Evolutionary conservation across 2,888 invertebrate genomes (phyloP).

Genomic region (Chromoteleia sp.): DNA sequence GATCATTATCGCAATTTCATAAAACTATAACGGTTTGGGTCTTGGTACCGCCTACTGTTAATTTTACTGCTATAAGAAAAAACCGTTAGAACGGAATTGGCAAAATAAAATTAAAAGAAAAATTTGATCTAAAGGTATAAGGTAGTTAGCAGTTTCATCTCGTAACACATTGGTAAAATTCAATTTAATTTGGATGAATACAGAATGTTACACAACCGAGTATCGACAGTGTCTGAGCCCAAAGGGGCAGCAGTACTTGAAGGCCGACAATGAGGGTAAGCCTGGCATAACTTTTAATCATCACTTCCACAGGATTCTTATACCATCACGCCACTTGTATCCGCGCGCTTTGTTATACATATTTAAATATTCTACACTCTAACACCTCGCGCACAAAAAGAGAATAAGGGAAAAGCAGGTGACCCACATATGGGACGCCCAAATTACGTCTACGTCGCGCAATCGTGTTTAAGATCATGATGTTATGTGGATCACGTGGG

Average conservation of each 20-base stretch:
- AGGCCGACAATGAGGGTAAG: conserved; percentile 94
- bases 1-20: not conserved
- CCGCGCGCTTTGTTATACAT: conserved; percentile 69
- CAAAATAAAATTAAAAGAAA: conserved; percentile 26
- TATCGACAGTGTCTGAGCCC: conserved; percentile 91
- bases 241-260: conserved; percentile 93
- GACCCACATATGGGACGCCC: conserved; percentile 32
- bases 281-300: conserved; percentile 83
- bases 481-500: conserved; percentile 30
- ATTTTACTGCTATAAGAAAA: conserved; percentile 21
- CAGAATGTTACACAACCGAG: conserved; percentile 88
- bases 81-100: conserved; percentile 1
- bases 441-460: conserved; percentile 25
- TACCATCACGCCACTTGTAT: conserved; percentile 76
- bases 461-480: not conserved
- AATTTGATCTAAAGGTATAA: conserved; percentile 61
- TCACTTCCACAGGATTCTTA: conserved; percentile 82
- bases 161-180: conserved; percentile 70
- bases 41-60: not conserved
- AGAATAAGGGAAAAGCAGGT: conserved; percentile 51
- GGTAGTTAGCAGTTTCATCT: conserved; percentile 55
- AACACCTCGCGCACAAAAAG: conserved; percentile 51
- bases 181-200: conserved; percentile 83
- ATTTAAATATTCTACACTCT: conserved; percentile 49
- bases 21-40: conserved; percentile 8